These are phyloP conservation scores for Poecilia latipinna DNA, from an alignment of 2,113 vertebrate species.

Conservation along the genomic window DNA sequence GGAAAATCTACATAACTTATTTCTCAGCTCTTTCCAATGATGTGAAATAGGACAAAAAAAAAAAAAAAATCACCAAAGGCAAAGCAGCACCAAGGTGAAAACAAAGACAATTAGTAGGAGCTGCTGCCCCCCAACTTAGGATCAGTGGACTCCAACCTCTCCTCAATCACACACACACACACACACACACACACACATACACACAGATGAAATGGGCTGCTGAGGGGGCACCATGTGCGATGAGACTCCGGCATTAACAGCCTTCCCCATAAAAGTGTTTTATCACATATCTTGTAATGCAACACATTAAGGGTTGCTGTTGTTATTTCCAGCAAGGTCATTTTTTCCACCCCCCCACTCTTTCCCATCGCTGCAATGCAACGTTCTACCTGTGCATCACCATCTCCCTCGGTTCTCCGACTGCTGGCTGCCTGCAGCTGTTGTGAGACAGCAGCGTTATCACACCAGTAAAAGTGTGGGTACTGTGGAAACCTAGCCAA, in stretches of 20 bases:
- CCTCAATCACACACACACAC: slow-evolving; percentile 17
- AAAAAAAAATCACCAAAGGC: not conserved
- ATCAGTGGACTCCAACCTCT: slow-evolving; percentile 41
- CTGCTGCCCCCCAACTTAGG: slow-evolving; percentile 21
- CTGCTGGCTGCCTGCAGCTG: slow-evolving; percentile 21
- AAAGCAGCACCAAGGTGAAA: slow-evolving; percentile 67
- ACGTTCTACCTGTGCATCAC: not conserved
- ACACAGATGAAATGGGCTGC: slow-evolving; percentile 47
- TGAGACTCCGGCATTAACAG: slow-evolving; percentile 72
- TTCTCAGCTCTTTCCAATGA: slow-evolving; percentile 2
- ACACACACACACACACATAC: slow-evolving; percentile 13
- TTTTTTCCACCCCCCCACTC: slow-evolving; percentile 34
- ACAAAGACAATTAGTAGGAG: slow-evolving; percentile 64
- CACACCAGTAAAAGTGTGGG: slow-evolving; percentile 50
- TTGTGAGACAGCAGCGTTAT: slow-evolving; percentile 39
- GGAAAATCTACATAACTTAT: not conserved
- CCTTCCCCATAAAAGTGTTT: slow-evolving; percentile 83
- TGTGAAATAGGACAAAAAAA: not conserved
- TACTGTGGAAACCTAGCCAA: slow-evolving; percentile 36
- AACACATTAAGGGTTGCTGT: slow-evolving; percentile 82
- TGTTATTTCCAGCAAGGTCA: slow-evolving; percentile 84
- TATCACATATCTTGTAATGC: slow-evolving; percentile 84
- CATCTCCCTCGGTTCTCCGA: slow-evolving; percentile 13
- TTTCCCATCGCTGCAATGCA: not conserved
- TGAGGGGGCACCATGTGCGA: slow-evolving; percentile 64